Evolutionary conservation across 2,888 invertebrate genomes (phyloP), one percentile per base, ranked within the genome.

Genomic region (Crepidodera aurea): DNA sequence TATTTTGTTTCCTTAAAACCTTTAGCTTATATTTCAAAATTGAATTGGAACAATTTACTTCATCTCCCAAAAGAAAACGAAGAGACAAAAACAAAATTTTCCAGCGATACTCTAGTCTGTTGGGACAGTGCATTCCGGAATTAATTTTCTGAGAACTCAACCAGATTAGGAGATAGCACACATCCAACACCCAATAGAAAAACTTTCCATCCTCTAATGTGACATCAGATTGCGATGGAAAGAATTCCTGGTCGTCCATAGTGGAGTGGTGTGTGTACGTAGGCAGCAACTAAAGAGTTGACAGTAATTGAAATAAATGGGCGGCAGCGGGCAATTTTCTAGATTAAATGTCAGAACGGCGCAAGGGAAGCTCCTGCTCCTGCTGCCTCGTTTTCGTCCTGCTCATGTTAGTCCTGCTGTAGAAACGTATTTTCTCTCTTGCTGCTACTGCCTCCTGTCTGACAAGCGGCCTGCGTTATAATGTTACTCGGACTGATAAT

Each of bases 241-340:
- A 51, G 51, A 51, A 51, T 51, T 44, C 58, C 37, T 22, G 34
- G 25, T 37, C 34, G 37, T 51, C 44, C 46, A 56, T 56, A 48
- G 56, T 37, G 39, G 56, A 56, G 56, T 56, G 48, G 59, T 51
- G 50, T 54, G 32, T 34, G 40, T 56, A 51, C 69, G 71, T 73
- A 70, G 69, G 74, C 75, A 71, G 73, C 77, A 78, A 72, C 79
- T 80, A 81, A 82, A 81, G 81, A 81, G 81, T 83, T 85, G 86
- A 86, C 85, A 84, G 82, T 85, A 85, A 85, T 85, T 84, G 84
- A 85, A 84, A 85, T 82, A 84, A 84, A 85, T 84, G 85, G 83
- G 82, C 82, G 82, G 82, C 81, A 80, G 79, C 82, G 82, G 83
- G 84, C 86, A 85, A 86, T 86, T 86, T 85, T 84, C 84, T 85